Conservation (phyloP, 2,888 invertebrate genomes). For the Linyphia triangularis region DNA sequence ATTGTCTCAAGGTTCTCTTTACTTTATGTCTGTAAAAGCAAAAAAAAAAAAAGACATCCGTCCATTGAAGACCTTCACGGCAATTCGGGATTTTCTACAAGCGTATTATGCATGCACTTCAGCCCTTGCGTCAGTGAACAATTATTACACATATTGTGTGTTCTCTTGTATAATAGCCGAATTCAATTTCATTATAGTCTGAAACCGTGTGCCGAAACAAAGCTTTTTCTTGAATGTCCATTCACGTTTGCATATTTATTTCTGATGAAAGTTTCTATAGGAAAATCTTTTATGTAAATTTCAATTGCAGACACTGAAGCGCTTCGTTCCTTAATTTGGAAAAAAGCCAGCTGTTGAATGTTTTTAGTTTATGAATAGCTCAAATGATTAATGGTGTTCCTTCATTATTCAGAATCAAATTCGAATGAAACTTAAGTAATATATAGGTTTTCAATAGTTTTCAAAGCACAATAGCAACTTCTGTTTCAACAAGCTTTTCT, state of each 20-base stretch:
- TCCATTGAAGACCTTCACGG: neutral
- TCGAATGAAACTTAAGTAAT: too few relatives aligned
- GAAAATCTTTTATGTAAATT: neutral
- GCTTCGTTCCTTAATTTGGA: neutral
- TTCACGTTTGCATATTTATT: neutral
- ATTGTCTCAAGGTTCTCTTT: neutral
- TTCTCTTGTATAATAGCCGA: neutral
- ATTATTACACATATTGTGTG: neutral
- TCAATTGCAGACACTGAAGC: neutral
- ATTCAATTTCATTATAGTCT: neutral
- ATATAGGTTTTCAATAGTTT: too few relatives aligned
- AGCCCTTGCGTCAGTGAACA: neutral
- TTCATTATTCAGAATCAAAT: too few relatives aligned
- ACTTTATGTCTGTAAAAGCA: too few relatives aligned
- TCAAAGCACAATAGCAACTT: too few relatives aligned
- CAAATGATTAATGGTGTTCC: neutral
- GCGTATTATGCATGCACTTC: neutral
- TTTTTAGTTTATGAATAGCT: neutral
- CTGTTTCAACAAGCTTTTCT: too few relatives aligned
- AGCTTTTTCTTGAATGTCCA: neutral
- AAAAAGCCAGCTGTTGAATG: neutral
- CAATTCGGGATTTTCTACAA: neutral
- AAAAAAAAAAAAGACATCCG: neutral
- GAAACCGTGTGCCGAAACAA: neutral
- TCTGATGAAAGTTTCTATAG: neutral